Conservation (phyloP, 2,888 invertebrate species). For the Parasteatoda lunata region DNA sequence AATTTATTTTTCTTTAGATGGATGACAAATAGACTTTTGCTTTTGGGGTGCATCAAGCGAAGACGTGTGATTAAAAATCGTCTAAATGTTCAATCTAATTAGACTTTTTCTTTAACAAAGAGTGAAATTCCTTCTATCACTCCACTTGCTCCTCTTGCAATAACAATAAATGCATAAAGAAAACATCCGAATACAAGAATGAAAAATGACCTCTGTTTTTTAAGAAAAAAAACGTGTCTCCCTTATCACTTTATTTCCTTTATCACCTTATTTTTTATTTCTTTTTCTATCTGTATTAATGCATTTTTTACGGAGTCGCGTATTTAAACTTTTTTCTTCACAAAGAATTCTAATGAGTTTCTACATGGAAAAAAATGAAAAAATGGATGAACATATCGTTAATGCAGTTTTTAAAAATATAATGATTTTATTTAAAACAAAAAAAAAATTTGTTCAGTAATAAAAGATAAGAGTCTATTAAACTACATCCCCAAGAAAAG, state of each 20-base stretch:
- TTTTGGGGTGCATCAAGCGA: not conserved
- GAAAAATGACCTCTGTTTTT: slow-evolving; percentile 16
- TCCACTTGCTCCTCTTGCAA: slow-evolving; percentile 52
- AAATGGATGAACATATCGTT: too few species aligned
- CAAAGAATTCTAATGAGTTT: too few species aligned
- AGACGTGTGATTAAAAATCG: slow-evolving; percentile 12
- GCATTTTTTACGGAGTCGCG: not conserved
- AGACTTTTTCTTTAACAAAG: not conserved
- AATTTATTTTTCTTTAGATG: slow-evolving; percentile 21
- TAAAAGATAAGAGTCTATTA: too few species aligned
- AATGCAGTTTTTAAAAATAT: too few species aligned
- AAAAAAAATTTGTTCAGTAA: too few species aligned
- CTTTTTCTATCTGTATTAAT: not conserved
- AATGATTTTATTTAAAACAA: too few species aligned
- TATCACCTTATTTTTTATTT: not conserved
- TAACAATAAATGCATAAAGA: slow-evolving; percentile 58
- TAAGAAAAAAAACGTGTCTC: not conserved
- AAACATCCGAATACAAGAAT: slow-evolving; percentile 22
- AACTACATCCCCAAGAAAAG: too few species aligned
- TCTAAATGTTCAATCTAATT: slow-evolving; percentile 59
- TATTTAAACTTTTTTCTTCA: too few species aligned
- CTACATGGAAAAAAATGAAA: too few species aligned
- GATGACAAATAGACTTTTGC: slow-evolving; percentile 39
- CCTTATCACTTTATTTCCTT: not conserved
- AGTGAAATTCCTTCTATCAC: slow-evolving; percentile 23